A percentile compares a stretch with the other conserved stretches of the same genome.
Evolutionary conservation across 2,888 invertebrate species (phyloP).

Genomic region (Parelbella ahira): DNA sequence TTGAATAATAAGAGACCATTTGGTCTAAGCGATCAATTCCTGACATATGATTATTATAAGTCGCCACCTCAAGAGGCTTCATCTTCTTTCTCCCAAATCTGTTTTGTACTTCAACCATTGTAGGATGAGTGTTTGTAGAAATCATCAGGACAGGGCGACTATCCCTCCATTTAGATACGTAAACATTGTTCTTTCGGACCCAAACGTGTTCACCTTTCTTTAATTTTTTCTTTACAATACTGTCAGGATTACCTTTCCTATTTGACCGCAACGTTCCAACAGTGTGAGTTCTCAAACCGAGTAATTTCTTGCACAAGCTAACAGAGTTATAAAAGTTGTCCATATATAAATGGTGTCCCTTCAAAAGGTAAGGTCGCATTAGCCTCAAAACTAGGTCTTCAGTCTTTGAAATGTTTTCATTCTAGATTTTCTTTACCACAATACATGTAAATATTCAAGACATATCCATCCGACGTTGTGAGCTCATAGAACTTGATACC

Average conservation of each 20-base stretch:
- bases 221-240: constrained; percentile 30
- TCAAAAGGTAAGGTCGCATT: constrained; percentile 35
- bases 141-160: constrained; percentile 37
- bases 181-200: constrained; percentile 36
- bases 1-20: constrained; percentile 33
- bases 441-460: constrained; percentile 37
- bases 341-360: constrained; percentile 39
- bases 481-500: constrained; percentile 38
- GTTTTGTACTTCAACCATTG: constrained; percentile 30
- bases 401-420: constrained; percentile 26
- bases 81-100: constrained; percentile 30
- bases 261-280: constrained; percentile 31
- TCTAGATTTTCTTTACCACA: constrained; percentile 29
- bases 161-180: constrained; percentile 39
- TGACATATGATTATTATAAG: constrained; percentile 28
- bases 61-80: constrained; percentile 32
- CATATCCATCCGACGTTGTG: constrained; percentile 37
- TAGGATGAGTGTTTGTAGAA: constrained; percentile 36
- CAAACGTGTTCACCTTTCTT: constrained; percentile 39
- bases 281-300: constrained; percentile 32
- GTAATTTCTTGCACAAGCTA: constrained; percentile 30
- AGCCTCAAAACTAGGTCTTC: constrained; percentile 34
- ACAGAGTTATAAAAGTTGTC: constrained; percentile 34
- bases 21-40: constrained; percentile 37
- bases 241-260: constrained; percentile 27